Evolutionary conservation across 1,140 invertebrate genomes (phyloP).

Genomic region (Leptinotarsa lineolata): DNA sequence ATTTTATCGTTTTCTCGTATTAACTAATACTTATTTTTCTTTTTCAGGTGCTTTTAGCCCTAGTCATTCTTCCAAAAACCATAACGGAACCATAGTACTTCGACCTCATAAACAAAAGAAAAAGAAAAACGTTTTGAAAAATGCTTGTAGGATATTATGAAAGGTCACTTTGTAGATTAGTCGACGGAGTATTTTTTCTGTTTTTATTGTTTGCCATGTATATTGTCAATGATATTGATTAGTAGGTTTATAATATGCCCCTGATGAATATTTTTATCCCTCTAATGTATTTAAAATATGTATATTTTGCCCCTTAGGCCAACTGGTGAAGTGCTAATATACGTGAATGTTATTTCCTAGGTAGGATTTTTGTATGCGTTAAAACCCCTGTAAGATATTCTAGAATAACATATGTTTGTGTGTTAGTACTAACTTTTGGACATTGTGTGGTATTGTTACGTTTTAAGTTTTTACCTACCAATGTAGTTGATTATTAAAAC

Average conservation of each 20-base stretch:
- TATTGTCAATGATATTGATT: conserved; percentile 27
- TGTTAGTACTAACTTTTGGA: background rate
- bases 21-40: conserved; percentile 18
- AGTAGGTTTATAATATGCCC: no score
- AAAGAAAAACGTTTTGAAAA: conserved; percentile 68
- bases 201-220: conserved; percentile 27
- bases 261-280: conserved; percentile 16
- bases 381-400: background rate
- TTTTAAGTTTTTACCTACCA: conserved; percentile 11
- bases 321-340: conserved; percentile 55
- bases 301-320: conserved; percentile 46
- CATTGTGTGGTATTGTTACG: background rate
- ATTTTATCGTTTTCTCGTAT: background rate
- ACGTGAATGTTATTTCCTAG: background rate
- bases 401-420: background rate
- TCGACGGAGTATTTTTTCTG: conserved; percentile 12
- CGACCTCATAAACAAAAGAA: conserved; percentile 61
- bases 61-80: conserved; percentile 60
- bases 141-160: conserved; percentile 63
- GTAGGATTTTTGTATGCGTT: background rate
- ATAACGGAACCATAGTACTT: conserved; percentile 65
- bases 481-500: background rate
- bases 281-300: conserved; percentile 17
- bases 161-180: conserved; percentile 28
- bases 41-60: conserved; percentile 67